A percentile compares a stretch with the other conserved stretches of the same genome.
phyloP scores from a whole-genome alignment of 2,888 invertebrate genomes.

The Barypeithes pellucidus region DNA sequence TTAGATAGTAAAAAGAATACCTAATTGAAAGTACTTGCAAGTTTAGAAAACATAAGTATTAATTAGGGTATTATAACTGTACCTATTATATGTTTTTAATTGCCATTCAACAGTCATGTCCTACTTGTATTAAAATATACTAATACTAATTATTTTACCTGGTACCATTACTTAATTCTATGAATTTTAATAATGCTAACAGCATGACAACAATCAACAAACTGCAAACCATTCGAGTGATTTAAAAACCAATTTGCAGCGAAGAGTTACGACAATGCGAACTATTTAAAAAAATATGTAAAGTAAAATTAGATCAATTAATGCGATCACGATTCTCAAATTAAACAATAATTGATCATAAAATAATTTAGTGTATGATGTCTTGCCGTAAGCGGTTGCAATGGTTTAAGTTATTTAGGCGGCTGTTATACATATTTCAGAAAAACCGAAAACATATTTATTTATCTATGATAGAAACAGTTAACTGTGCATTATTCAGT shows the following conservation, averaged over 20 bases:
- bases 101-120: neutral
- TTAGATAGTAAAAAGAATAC: too few species aligned
- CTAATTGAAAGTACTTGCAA: too few species aligned
- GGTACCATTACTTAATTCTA: constrained; percentile 4
- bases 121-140: constrained; percentile 13
- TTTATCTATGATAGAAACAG: too few species aligned
- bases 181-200: constrained; percentile 9
- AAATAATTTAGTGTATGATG: neutral
- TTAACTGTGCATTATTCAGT: too few species aligned
- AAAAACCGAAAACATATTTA: too few species aligned
- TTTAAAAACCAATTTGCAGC: constrained; percentile 41
- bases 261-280: constrained; percentile 19
- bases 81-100: too few species aligned
- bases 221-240: constrained; percentile 29
- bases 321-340: constrained; percentile 35
- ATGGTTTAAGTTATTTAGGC: too few species aligned
- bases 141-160: constrained; percentile 7
- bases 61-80: neutral
- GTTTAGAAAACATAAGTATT: neutral
- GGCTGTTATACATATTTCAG: too few species aligned
- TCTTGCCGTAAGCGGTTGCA: neutral
- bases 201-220: constrained; percentile 15
- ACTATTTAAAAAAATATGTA: constrained; percentile 18
- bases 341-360: constrained; percentile 30
- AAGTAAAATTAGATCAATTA: constrained; percentile 30